phyloP scores from a whole-genome alignment of 2,888 invertebrate species.

The Leptinotarsa tumamoca region DNA sequence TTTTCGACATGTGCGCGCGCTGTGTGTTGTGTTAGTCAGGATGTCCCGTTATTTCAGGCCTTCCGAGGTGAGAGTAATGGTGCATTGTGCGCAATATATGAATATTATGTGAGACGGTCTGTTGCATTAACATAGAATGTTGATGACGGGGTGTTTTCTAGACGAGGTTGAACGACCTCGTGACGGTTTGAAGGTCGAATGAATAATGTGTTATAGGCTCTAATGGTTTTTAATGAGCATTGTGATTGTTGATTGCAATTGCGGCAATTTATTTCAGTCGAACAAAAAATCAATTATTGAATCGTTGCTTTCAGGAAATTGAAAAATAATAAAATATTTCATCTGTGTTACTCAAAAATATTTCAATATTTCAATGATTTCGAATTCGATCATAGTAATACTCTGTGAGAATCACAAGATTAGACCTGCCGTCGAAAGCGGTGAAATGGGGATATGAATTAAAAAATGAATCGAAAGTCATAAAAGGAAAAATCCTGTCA shows the following conservation, averaged over 20 bases:
- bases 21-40: conserved; percentile 15
- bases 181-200: conserved; percentile 8
- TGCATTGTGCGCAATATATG: conserved; percentile 17
- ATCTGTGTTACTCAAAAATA: no score
- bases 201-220: conserved; percentile 5
- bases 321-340: no score
- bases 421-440: no score
- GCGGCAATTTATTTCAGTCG: neutral
- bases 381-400: no score
- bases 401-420: no score
- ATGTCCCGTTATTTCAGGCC: conserved; percentile 28
- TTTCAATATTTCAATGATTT: no score
- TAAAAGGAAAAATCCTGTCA: no score
- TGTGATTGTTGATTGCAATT: neutral
- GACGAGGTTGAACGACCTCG: conserved; percentile 7
- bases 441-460: no score
- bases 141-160: conserved; percentile 22
- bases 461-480: no score
- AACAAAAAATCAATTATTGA: no score
- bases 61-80: conserved; percentile 16
- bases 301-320: no score
- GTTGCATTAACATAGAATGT: neutral
- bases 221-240: conserved; percentile 12
- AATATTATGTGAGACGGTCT: conserved; percentile 18
- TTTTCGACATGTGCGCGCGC: conserved; percentile 26